phyloP scores from a whole-genome alignment of 1,140 invertebrate genomes.

The Diploscapter pachys region DNA sequence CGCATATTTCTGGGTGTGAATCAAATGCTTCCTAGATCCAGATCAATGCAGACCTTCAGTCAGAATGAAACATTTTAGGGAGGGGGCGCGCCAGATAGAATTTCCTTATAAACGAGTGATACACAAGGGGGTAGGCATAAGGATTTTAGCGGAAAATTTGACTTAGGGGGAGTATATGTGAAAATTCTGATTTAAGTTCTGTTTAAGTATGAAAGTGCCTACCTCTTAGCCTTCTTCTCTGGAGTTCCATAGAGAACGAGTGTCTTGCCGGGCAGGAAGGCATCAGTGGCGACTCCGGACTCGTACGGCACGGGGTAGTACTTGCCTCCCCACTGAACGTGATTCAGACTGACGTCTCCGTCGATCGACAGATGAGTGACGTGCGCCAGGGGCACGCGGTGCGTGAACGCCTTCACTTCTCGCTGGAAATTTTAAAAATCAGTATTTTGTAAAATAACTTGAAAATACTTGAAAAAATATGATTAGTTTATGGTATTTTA shows the following conservation, averaged over 20 bases:
- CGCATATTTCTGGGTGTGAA: too few species aligned
- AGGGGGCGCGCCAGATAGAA: not conserved
- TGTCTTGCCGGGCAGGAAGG: conserved; percentile 32
- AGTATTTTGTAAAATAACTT: too few species aligned
- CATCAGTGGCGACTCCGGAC: conserved; percentile 33
- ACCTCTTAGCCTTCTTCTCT: conserved; percentile 42
- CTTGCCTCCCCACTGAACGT: conserved; percentile 44
- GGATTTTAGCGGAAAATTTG: not conserved
- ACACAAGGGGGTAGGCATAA: not conserved
- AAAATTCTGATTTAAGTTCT: not conserved
- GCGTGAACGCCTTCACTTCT: conserved; percentile 42
- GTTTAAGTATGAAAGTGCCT: not conserved
- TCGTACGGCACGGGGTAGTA: conserved; percentile 43
- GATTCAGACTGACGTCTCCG: conserved; percentile 39
- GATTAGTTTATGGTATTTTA: too few species aligned
- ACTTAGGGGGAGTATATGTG: not conserved
- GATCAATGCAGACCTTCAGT: not conserved
- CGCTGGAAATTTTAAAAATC: conserved; percentile 28
- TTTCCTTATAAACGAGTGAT: not conserved
- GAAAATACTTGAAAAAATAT: too few species aligned
- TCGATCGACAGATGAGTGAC: conserved; percentile 42
- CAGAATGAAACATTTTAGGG: not conserved
- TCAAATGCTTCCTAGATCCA: not conserved
- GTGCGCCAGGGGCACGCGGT: conserved; percentile 36
- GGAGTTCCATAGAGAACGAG: conserved; percentile 34